Evolutionary conservation across 2,797 vertebrate genomes (phyloP), one percentile per base, ranked within the genome.

Genomic region (Furcifer pardalis): DNA sequence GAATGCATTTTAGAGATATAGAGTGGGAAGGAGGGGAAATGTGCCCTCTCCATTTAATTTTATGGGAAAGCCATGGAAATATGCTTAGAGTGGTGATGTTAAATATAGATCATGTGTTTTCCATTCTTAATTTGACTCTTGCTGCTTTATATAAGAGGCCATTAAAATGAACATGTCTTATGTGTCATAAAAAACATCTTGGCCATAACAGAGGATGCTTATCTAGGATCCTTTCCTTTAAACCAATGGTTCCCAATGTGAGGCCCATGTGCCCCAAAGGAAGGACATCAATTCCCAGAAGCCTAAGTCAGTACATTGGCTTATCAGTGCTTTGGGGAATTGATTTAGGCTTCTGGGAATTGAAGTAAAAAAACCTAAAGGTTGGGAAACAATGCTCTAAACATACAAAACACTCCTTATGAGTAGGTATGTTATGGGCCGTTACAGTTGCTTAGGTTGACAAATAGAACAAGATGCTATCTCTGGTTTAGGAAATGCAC

Each of bases 381-480:
- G n/a, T n/a, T n/a, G n/a, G n/a, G n/a, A n/a, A n/a, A n/a, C n/a
- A n/a, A n/a, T n/a, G n/a, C n/a, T n/a, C n/a, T 4, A 60, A 37
- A 49, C n/a, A 52, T 75, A 65, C 80, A 76, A 87, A n/a, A 30
- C 9, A n/a, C 40, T 3, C 3, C 65, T 84, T 2, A 73, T 63
- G 37, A 78, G n/a, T 44, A 60, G 59, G 83, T 66, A 63, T 84
- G 72, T 66, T 65, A 9, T 46, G 52, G 6, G n/a, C 35, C 21
- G 27, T 63, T 52, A 77, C 35, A 85, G 27, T 81, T 23, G 0
- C 37, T 63, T 90, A 79, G 69, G 86, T 68, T 76, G 49, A 86
- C 90, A 92, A 89, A 85, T 87, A 92, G 90, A 89, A 88, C 88
- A 90, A 91, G 89, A 92, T 88, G n/a, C 46, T 25, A 30, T 6